Conservation (phyloP, 64 coral and sea anemone species). For the Orbicella faveolata region DNA sequence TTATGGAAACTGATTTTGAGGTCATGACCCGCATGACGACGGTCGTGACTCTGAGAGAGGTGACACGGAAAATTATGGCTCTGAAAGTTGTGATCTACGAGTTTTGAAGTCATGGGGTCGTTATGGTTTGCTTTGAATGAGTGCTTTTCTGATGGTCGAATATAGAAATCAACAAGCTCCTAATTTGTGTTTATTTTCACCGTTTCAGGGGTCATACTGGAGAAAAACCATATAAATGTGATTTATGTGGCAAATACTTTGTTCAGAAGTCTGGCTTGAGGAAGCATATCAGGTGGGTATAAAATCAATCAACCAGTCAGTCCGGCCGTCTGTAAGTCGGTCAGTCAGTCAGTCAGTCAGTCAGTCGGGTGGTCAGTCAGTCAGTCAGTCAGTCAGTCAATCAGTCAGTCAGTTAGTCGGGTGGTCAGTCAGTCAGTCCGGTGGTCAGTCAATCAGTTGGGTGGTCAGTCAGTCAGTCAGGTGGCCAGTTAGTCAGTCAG, state of each 20-base stretch:
- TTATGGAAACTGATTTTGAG: too few relatives aligned
- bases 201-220: slow-evolving; percentile 76
- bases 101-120: too few relatives aligned
- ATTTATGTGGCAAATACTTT: slow-evolving; percentile 64
- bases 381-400: neutral
- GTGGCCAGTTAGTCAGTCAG: neutral
- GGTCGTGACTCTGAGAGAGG: too few relatives aligned
- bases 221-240: slow-evolving; percentile 83
- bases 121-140: too few relatives aligned
- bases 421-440: neutral
- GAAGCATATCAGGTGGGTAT: slow-evolving; percentile 78
- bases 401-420: neutral
- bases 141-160: too few relatives aligned
- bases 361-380: neutral
- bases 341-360: neutral
- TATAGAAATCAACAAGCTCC: too few relatives aligned
- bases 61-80: too few relatives aligned
- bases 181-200: too few relatives aligned
- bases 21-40: too few relatives aligned
- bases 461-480: neutral
- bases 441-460: too few relatives aligned
- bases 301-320: neutral
- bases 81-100: too few relatives aligned
- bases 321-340: neutral
- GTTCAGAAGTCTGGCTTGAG: slow-evolving; percentile 87